Percentiles rank a stretch among this genome's conserved stretches.
These are phyloP conservation scores for Alaudala cheleensis DNA, from an alignment of 2,113 vertebrate species.

Conservation along the genomic window DNA sequence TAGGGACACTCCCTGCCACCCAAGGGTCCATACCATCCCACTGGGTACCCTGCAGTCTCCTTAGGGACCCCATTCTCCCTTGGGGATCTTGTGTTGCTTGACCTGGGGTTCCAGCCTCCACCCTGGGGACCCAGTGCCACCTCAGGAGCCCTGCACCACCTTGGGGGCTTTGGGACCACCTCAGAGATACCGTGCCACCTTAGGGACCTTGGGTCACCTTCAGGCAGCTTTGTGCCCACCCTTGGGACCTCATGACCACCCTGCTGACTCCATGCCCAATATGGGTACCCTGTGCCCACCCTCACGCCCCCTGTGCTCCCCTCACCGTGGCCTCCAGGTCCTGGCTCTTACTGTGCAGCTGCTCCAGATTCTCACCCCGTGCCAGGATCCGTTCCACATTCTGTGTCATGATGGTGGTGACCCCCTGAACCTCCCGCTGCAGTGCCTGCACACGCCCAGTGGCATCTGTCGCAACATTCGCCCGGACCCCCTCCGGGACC, in stretches of 20 bases:
- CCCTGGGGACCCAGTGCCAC: too few relatives aligned
- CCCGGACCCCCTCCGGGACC: neutral
- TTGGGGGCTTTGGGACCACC: neutral
- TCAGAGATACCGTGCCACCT: neutral
- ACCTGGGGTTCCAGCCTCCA: neutral
- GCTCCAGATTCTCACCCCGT: conserved; percentile 88
- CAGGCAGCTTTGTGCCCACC: neutral
- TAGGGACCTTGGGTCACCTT: neutral
- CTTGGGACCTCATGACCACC: neutral
- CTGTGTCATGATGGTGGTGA: conserved; percentile 89
- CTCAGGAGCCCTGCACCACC: neutral
- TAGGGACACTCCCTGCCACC: neutral
- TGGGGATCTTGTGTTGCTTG: neutral
- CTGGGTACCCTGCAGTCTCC: neutral
- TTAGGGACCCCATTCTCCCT: too few relatives aligned
- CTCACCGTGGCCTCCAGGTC: conserved; percentile 90
- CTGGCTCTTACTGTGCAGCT: conserved; percentile 88
- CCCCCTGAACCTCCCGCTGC: conserved; percentile 87
- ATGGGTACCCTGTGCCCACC: neutral
- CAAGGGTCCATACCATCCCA: neutral
- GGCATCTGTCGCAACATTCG: accelerated
- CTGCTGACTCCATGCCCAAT: neutral
- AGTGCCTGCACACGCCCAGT: conserved; percentile 72
- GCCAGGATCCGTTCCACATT: conserved; percentile 94
- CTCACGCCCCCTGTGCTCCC: neutral